Base-by-base conservation (phyloP, 64 coral and sea anemone genomes). In the Montipora foliosa region DNA sequence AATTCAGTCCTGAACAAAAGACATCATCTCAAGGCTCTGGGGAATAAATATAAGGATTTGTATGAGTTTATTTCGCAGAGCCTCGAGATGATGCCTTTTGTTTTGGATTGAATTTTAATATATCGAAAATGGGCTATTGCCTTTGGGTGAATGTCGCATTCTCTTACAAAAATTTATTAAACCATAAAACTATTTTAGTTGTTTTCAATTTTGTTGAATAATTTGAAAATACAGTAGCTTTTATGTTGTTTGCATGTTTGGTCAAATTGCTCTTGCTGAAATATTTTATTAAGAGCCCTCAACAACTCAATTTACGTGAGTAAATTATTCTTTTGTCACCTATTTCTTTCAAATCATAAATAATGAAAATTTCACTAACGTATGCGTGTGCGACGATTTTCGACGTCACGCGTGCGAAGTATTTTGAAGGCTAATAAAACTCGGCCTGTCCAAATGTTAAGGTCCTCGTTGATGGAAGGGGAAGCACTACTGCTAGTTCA, bases 301-400 rank as follows among this genome's bases (percentile, higher is more conserved):
- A 8, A 85, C 66, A 70, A 64, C 11, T 57, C 53, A 57, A 64
- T 49, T 46, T 1, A n/a, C 9, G 14, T 84, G 13, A 70, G 13
- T 70, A 16, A n/a, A 85, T 16, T 47, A 17, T 48, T 84, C 9
- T n/a, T 67, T 20, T 84, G 46, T 14, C 61, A 5, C 66, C 44
- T 14, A 13, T 67, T 68, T 46, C 82, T 85, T 70, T 85, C 17
- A 71, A 47, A 70, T 85, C 82, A 85, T 85, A 71, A 85, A 85
- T 85, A 85, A 85, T 85, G 67, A 85, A 85, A 85, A 29, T 50
- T n/a, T 8, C 1, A 49, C 19, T 64, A 71, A 21, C 7, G 7
- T 15, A 83, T 84, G 19, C 82, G 17, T 68, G 67, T 84, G 44
- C 16, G 66, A 19, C 16, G 46, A 70, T 49, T 67, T 67, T 70